Conservation (phyloP, 2,888 invertebrate species). For the Orchestes rusci region DNA sequence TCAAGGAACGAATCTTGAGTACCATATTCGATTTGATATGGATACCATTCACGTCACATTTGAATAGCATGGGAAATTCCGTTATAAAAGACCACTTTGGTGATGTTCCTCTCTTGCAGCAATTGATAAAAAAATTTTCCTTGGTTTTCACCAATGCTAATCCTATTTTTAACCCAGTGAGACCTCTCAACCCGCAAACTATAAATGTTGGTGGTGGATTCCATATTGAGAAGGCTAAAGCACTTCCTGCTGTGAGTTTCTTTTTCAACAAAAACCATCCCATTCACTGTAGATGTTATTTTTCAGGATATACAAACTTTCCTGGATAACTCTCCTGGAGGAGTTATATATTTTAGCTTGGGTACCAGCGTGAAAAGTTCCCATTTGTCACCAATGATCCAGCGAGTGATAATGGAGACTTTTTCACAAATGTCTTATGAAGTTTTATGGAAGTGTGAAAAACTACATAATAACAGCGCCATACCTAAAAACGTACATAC, state of each 20-base stretch:
- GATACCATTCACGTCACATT: conserved; percentile 28
- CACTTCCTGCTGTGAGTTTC: conserved; percentile 31
- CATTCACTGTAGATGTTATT: too few relatives aligned
- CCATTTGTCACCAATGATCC: background rate
- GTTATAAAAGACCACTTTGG: conserved; percentile 14
- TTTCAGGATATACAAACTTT: conserved; percentile 2
- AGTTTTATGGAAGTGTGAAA: conserved; percentile 1
- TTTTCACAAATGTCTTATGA: background rate
- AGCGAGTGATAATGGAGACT: background rate
- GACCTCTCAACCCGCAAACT: conserved; percentile 34
- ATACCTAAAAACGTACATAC: background rate
- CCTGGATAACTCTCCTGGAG: background rate
- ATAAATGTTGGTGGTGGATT: conserved; percentile 35
- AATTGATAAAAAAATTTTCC: conserved; percentile 30
- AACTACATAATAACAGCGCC: background rate
- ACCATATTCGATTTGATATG: conserved; percentile 8
- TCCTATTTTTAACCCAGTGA: conserved; percentile 32
- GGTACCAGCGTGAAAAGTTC: background rate
- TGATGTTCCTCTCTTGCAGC: conserved; percentile 26
- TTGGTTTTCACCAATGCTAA: conserved; percentile 35
- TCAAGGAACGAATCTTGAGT: conserved; percentile 1
- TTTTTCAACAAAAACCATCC: too few relatives aligned
- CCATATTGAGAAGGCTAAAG: conserved; percentile 28
- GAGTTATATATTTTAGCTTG: conserved; percentile 5
- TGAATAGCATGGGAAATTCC: background rate